Conservation (phyloP, 2,797 vertebrate species). For the Microctenopoma lineatum region DNA sequence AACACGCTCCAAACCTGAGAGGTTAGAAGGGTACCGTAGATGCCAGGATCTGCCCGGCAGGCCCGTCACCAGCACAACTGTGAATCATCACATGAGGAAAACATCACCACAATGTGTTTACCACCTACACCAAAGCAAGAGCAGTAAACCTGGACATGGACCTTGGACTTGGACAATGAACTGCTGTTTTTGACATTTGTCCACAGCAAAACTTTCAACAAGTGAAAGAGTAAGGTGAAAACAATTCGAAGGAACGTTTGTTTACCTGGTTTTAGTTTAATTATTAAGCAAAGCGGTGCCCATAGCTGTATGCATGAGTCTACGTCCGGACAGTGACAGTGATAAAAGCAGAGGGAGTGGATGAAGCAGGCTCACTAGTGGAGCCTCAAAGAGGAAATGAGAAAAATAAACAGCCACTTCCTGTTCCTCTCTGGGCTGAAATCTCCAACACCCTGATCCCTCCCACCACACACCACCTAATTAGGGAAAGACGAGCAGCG, state of each 20-base stretch:
- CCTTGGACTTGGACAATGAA: not conserved
- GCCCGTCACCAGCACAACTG: slow-evolving; percentile 44
- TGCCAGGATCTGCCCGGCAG: slow-evolving; percentile 34
- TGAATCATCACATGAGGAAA: slow-evolving; percentile 30
- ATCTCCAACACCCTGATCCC: slow-evolving; percentile 69
- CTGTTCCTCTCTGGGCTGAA: slow-evolving; percentile 81
- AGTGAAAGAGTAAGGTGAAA: too few species aligned
- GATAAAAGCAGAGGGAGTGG: slow-evolving; percentile 67
- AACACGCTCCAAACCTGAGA: slow-evolving; percentile 33
- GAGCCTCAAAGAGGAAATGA: slow-evolving; percentile 84
- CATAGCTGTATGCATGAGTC: slow-evolving; percentile 15
- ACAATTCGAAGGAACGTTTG: too few species aligned
- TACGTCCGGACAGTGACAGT: slow-evolving; percentile 32
- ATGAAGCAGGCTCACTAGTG: slow-evolving; percentile 71
- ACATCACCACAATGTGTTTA: not conserved
- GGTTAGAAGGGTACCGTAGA: slow-evolving; percentile 48
- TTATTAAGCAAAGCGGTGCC: not conserved
- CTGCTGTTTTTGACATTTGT: too few species aligned
- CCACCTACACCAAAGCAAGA: not conserved
- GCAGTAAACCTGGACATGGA: not conserved
- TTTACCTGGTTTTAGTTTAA: not conserved
- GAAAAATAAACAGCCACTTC: slow-evolving; percentile 87
- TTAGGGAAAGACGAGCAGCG: slow-evolving; percentile 39
- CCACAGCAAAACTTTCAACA: too few species aligned
- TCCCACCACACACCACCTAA: slow-evolving; percentile 54